phyloP scores from a whole-genome alignment of 2,797 vertebrate species.

The Vultur gryphus region DNA sequence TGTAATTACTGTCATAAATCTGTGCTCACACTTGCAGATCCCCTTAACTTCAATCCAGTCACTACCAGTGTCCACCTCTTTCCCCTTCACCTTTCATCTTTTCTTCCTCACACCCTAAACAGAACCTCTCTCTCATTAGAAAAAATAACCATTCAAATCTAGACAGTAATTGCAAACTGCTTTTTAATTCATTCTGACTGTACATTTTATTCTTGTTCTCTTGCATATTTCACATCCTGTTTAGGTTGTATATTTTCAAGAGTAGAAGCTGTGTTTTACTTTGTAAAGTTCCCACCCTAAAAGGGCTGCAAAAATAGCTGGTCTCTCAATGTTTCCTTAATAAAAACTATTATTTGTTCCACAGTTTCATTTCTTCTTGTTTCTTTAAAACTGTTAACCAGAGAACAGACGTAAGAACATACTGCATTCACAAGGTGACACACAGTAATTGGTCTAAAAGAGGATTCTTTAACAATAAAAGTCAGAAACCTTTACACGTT shows the following conservation, averaged over 20 bases:
- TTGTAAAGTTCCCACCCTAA: neutral
- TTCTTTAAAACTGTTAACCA: neutral
- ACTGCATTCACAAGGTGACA: neutral
- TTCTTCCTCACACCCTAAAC: neutral
- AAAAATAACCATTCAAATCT: neutral
- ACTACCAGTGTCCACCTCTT: neutral
- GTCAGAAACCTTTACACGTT: neutral
- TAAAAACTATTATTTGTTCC: neutral
- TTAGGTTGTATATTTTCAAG: neutral
- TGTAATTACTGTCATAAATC: neutral
- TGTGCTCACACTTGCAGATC: neutral
- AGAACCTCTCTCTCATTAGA: neutral
- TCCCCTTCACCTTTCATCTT: neutral
- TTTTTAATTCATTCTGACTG: neutral
- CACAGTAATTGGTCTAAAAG: neutral
- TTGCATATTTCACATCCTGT: rapidly evolving
- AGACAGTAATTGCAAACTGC: neutral
- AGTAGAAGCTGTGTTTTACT: neutral
- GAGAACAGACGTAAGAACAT: neutral
- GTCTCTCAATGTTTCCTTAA: neutral
- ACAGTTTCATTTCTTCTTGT: neutral
- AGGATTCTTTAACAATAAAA: neutral
- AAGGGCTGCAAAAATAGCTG: neutral
- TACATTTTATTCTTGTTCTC: neutral
- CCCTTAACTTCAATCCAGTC: neutral